Conservation (phyloP, 1,140 invertebrate genomes). For the Heterodera schachtii region DNA sequence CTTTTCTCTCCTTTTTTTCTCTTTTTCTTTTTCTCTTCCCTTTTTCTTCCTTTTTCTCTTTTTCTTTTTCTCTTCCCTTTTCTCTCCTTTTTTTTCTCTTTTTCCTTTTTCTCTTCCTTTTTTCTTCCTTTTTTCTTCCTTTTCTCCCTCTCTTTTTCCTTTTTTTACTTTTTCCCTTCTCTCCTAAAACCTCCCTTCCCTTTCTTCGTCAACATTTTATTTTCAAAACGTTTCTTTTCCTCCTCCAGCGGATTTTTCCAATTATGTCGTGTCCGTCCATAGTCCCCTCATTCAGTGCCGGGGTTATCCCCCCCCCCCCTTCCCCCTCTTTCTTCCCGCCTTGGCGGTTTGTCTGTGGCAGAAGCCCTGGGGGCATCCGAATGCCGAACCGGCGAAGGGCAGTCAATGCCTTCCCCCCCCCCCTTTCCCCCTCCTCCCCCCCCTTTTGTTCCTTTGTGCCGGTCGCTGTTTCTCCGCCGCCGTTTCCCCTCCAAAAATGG, state of each 20-base stretch:
- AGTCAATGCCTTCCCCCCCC: neutral
- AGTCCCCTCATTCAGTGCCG: too few species aligned
- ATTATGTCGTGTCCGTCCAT: neutral
- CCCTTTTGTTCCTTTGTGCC: too few species aligned
- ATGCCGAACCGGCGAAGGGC: neutral
- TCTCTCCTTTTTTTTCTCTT: neutral
- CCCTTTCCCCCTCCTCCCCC: too few species aligned
- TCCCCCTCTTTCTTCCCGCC: neutral
- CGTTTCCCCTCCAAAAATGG: neutral
- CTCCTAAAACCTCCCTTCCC: neutral
- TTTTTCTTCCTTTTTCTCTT: too few species aligned
- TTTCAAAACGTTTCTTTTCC: neutral
- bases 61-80: neutral
- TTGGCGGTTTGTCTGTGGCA: neutral
- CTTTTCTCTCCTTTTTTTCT: neutral
- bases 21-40: neutral
- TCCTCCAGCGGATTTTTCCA: neutral
- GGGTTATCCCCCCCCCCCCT: too few species aligned
- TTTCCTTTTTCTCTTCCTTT: neutral
- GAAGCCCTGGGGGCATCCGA: neutral
- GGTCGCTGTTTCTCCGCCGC: too few species aligned
- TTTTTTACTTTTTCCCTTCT: neutral
- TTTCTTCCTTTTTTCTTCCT: neutral
- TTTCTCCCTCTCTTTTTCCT: neutral
- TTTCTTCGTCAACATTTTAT: neutral